These are phyloP conservation scores for Ephestia elutella DNA, from an alignment of 1,140 invertebrate genomes.

Conservation along the genomic window DNA sequence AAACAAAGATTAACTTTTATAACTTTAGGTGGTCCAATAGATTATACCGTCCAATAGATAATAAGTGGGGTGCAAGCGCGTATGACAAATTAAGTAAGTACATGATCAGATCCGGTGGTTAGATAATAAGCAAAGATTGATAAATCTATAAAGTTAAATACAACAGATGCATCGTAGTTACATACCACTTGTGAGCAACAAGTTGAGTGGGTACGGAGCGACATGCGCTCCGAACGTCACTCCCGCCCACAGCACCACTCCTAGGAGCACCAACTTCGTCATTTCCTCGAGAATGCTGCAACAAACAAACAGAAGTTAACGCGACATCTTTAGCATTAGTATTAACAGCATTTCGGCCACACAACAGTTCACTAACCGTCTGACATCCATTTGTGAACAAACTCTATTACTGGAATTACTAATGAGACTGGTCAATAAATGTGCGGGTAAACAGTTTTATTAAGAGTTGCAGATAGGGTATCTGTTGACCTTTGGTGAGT, in stretches of 20 bases:
- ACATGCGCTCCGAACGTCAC: conserved; percentile 64
- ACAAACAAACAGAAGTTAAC: conserved; percentile 22
- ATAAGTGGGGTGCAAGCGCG: too few relatives aligned
- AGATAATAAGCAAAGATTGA: too few relatives aligned
- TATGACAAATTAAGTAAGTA: too few relatives aligned
- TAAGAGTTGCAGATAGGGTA: conserved; percentile 37
- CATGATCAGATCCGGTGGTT: too few relatives aligned
- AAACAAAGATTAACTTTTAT: too few relatives aligned
- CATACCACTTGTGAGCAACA: conserved; percentile 57
- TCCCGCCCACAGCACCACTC: conserved; percentile 65
- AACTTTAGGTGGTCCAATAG: too few relatives aligned
- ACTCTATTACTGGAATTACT: conserved; percentile 23
- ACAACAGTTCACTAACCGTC: conserved; percentile 24
- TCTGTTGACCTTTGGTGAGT: conserved; percentile 37
- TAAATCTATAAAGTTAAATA: background rate
- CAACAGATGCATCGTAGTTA: background rate
- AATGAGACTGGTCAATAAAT: conserved; percentile 40
- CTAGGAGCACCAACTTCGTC: conserved; percentile 64
- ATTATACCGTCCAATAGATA: too few relatives aligned
- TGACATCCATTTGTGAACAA: conserved; percentile 18
- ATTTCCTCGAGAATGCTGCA: conserved; percentile 72
- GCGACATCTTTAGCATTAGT: too few relatives aligned
- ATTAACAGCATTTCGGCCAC: too few relatives aligned
- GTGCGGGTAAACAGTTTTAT: conserved; percentile 38
- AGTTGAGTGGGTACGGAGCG: conserved; percentile 66